Evolutionary conservation across 2,888 invertebrate genomes (phyloP), one percentile per base, ranked within the genome.

Genomic region (Phengaris alcon): DNA sequence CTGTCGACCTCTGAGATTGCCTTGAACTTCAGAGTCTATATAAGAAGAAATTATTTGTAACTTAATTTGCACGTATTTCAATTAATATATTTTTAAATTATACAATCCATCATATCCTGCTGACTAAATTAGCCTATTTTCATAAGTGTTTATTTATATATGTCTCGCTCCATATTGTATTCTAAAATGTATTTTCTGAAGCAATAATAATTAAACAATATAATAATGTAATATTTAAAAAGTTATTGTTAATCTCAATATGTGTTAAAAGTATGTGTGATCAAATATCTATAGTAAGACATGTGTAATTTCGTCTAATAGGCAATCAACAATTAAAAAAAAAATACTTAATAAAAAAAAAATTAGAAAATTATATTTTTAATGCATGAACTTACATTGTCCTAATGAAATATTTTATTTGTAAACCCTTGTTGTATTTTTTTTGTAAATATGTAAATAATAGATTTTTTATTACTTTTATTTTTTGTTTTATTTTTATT

Each of bases 401-500:
- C 9, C 15, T n/a, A 72, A 35, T 72, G 46, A 22, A 54, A 54
- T 22, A 35, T 72, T 44, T 13, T 51, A 70, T 72, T 72, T 51
- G 70, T 54, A 48, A 35, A 35, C 54, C 48, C 22, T 8, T 72
- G 72, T 72, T 72, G 72, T 13, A 72, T 52, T 72, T 54, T 72
- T 35, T 35, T 35, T 52, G 52, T 52, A 72, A 35, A 72, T 72
- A 72, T 72, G 72, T 72, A 72, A 72, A 72, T 72, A 72, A 72
- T 72, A 72, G 72, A 52, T 35, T 44, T 70, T 70, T 72, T 72
- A 72, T 72, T 52, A 72, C 52, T 72, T 72, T 72, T 52, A 74
- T 64, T 52, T 74, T 22, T 51, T 54, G 59, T 52, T 51, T 73
- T 46, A 64, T 46, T 75, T 55, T 22, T 15, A 8, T 3, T 12